Conservation (phyloP, 2,797 vertebrate genomes). For the Babyrousa celebensis region DNA sequence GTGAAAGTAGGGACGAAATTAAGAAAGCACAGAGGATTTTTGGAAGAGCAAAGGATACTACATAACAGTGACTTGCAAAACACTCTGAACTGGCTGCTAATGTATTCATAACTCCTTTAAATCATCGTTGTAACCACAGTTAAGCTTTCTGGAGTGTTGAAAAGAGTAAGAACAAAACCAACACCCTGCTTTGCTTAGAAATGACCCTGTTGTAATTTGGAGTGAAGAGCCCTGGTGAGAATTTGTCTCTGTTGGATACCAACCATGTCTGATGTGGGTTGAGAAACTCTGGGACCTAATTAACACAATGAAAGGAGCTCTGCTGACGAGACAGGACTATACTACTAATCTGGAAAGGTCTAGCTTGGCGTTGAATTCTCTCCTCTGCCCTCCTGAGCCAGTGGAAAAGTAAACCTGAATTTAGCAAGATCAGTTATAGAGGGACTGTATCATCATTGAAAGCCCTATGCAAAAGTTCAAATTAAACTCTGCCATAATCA, state of each 20-base stretch:
- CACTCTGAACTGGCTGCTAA: not conserved
- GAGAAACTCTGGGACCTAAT: slow-evolving; percentile 18
- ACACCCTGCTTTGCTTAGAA: slow-evolving; percentile 1
- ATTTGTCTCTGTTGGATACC: not conserved
- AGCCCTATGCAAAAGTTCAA: slow-evolving; percentile 32
- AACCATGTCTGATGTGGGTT: slow-evolving; percentile 17
- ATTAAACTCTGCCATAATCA: slow-evolving; percentile 29
- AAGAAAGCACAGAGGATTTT: slow-evolving; percentile 10
- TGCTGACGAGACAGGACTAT: not conserved
- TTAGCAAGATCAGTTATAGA: not conserved
- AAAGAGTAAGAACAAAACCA: slow-evolving; percentile 44
- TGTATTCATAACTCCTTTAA: slow-evolving; percentile 29
- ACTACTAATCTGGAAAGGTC: slow-evolving; percentile 22
- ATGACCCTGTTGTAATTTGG: not conserved
- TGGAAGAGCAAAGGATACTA: not conserved
- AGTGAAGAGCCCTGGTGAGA: slow-evolving; percentile 2
- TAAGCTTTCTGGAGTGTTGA: slow-evolving; percentile 1
- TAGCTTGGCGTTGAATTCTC: not conserved
- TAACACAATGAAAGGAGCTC: not conserved
- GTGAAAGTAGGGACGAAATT: slow-evolving; percentile 26
- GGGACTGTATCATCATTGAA: not conserved
- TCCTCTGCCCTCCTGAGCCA: not conserved
- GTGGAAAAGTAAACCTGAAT: not conserved
- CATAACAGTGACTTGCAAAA: slow-evolving; percentile 59
- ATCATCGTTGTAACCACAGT: slow-evolving; percentile 8